phyloP scores from a whole-genome alignment of 2,888 invertebrate genomes.

The Physocephala rufipes region DNA sequence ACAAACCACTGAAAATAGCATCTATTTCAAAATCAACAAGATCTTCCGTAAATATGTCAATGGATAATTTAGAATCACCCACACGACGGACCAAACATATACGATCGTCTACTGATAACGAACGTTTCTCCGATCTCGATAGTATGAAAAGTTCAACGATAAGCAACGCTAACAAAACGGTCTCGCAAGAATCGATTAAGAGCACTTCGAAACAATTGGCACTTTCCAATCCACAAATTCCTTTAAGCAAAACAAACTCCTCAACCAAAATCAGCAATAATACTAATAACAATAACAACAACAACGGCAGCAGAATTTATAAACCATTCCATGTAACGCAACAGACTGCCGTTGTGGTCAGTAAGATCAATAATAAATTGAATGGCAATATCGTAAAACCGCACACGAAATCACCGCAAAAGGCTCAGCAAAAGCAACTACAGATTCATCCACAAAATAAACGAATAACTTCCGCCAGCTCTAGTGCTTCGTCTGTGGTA shows the following conservation, averaged over 20 bases:
- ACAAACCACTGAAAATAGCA: slow-evolving; percentile 46
- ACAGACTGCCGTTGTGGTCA: slow-evolving; percentile 30
- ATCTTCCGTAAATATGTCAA: slow-evolving; percentile 63
- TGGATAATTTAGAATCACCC: slow-evolving; percentile 62
- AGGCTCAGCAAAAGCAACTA: slow-evolving; percentile 32
- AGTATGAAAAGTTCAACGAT: slow-evolving; percentile 65
- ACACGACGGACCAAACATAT: slow-evolving; percentile 53
- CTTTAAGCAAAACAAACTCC: slow-evolving; percentile 20
- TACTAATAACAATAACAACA: slow-evolving; percentile 43
- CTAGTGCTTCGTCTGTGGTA: slow-evolving; percentile 63
- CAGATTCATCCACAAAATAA: slow-evolving; percentile 54
- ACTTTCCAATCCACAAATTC: slow-evolving; percentile 59
- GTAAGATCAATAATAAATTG: slow-evolving; percentile 22
- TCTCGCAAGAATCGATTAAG: slow-evolving; percentile 63
- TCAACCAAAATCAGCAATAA: slow-evolving; percentile 26
- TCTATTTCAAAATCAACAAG: slow-evolving; percentile 52
- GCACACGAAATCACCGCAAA: slow-evolving; percentile 40
- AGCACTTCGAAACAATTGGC: slow-evolving; percentile 52
- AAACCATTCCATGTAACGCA: slow-evolving; percentile 17
- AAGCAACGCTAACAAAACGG: slow-evolving; percentile 64
- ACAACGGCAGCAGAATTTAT: slow-evolving; percentile 18
- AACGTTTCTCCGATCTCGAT: slow-evolving; percentile 60
- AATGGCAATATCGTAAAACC: slow-evolving; percentile 33
- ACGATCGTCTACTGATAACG: slow-evolving; percentile 44
- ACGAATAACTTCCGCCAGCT: slow-evolving; percentile 60